Evolutionary conservation across 2,888 invertebrate species (phyloP).

Genomic region (Hypomecis punctinalis): DNA sequence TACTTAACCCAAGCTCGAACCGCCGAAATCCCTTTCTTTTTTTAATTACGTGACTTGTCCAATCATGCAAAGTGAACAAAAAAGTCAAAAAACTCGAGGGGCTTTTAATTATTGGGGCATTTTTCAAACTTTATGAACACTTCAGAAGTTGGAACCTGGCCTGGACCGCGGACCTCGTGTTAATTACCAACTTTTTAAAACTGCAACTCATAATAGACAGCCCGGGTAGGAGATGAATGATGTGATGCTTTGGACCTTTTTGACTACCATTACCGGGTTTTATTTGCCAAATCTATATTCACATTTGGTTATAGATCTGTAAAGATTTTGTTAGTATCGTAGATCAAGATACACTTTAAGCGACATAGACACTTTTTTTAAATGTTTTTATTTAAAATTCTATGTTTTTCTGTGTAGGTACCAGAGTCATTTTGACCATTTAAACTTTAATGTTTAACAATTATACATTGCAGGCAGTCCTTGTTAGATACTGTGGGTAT

Average conservation of each 20-base stretch:
- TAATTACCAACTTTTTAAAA: constrained; percentile 84
- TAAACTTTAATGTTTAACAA: too few species aligned
- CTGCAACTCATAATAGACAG: constrained; percentile 84
- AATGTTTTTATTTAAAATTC: too few species aligned
- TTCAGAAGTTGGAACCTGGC: constrained; percentile 76
- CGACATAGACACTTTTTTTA: too few species aligned
- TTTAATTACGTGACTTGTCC: constrained; percentile 59
- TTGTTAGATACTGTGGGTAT: too few species aligned
- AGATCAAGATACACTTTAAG: too few species aligned
- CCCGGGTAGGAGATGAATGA: constrained; percentile 80
- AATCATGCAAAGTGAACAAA: constrained; percentile 55
- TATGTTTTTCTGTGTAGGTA: too few species aligned
- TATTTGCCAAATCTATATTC: background rate
- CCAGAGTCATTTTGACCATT: too few species aligned
- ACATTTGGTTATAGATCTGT: too few species aligned
- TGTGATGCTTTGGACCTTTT: constrained; percentile 62
- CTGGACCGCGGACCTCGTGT: constrained; percentile 70
- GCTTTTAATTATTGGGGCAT: constrained; percentile 79
- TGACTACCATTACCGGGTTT: background rate
- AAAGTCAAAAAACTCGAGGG: constrained; percentile 56
- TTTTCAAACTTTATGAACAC: constrained; percentile 76
- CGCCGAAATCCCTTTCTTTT: constrained; percentile 32
- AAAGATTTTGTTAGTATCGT: too few species aligned
- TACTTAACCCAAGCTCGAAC: constrained; percentile 22
- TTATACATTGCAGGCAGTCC: too few species aligned